Evolutionary conservation across 2,113 vertebrate species (phyloP).

Genomic region (Mormyrus lacerda): DNA sequence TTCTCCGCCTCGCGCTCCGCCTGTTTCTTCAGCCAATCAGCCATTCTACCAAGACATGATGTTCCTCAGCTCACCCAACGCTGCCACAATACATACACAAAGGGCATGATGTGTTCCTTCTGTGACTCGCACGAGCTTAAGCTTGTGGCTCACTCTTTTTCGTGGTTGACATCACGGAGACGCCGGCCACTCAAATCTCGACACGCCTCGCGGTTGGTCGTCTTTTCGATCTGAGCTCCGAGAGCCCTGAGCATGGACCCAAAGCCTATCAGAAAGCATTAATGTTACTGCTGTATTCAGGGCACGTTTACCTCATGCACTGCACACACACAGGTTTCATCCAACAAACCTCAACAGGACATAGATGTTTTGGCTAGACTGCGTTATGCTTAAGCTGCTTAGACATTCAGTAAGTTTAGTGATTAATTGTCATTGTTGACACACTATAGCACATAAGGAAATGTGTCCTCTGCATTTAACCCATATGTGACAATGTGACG

Average conservation of each 20-base stretch:
- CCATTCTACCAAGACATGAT: slow-evolving; percentile 68
- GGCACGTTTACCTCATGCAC: neutral
- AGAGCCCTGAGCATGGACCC: slow-evolving; percentile 95
- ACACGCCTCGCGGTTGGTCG: slow-evolving; percentile 91
- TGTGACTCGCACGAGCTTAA: neutral
- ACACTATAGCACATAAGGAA: no score
- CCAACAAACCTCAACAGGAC: neutral
- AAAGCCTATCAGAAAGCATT: slow-evolving; percentile 65
- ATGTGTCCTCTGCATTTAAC: no score
- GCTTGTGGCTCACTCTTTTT: slow-evolving; percentile 77
- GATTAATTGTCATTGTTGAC: no score
- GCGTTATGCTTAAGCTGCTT: neutral
- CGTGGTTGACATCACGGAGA: slow-evolving; percentile 90
- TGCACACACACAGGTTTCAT: neutral
- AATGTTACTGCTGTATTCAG: neutral
- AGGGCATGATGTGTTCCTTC: neutral
- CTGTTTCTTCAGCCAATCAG: slow-evolving; percentile 90
- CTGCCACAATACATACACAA: neutral
- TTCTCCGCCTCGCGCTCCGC: slow-evolving; percentile 85
- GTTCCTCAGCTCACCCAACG: neutral
- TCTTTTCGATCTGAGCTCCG: slow-evolving; percentile 97
- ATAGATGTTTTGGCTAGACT: neutral
- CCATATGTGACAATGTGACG: no score
- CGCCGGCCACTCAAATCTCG: slow-evolving; percentile 88
- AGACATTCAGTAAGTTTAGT: neutral